Percentiles rank a stretch among this genome's conserved stretches.
Conservation (phyloP, 2,797 vertebrate species). For the Synanceia verrucosa region DNA sequence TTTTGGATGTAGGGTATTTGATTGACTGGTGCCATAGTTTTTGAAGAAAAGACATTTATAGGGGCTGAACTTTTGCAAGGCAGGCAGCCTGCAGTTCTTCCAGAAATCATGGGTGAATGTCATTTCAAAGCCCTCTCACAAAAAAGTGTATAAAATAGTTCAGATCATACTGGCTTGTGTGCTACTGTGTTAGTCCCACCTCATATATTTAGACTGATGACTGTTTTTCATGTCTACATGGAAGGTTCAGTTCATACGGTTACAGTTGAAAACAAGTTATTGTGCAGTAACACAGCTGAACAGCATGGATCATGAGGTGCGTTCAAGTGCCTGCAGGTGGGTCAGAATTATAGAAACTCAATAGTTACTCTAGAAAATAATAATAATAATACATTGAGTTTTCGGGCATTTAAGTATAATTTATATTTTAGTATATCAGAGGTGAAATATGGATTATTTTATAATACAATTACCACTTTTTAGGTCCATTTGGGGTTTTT, state of each 20-base stretch:
- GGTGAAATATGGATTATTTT: too few relatives aligned
- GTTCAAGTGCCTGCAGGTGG: neutral
- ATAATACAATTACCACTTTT: neutral
- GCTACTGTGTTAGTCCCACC: neutral
- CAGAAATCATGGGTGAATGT: neutral
- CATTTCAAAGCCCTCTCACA: constrained; percentile 1
- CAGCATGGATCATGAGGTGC: neutral
- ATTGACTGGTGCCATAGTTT: constrained; percentile 49
- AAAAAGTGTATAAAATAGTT: neutral
- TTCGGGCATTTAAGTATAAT: neutral
- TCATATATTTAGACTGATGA: neutral
- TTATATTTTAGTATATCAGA: neutral
- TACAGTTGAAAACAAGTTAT: neutral
- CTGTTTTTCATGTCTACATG: neutral
- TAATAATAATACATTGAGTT: neutral
- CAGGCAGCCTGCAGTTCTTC: neutral
- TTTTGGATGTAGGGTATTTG: constrained; percentile 20
- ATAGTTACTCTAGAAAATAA: neutral
- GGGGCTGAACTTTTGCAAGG: neutral
- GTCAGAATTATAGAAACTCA: neutral
- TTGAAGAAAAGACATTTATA: neutral
- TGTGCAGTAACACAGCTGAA: neutral
- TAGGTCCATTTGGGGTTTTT: neutral
- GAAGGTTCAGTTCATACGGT: neutral
- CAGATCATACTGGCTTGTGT: neutral